Percentiles rank a stretch among this genome's conserved stretches.
Conservation (phyloP, 2,113 vertebrate genomes). For the Periophthalmodon schlosseri region DNA sequence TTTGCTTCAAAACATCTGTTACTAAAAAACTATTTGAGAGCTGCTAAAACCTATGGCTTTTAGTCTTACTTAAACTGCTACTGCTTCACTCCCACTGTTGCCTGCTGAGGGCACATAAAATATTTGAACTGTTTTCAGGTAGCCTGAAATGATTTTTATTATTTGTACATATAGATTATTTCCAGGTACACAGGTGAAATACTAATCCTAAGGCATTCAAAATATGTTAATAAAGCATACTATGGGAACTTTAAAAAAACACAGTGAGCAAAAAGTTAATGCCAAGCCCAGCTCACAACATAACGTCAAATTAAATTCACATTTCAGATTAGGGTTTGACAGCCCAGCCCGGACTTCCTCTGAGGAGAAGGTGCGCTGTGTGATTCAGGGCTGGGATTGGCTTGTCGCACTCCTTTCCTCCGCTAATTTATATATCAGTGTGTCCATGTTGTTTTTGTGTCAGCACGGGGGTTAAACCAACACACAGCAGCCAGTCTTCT, state of each 20-base stretch:
- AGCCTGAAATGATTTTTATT: not conserved
- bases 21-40: not conserved
- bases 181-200: not conserved
- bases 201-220: not conserved
- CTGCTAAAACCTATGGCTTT: not conserved
- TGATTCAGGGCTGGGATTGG: slow-evolving; percentile 50
- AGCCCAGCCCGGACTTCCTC: slow-evolving; percentile 41
- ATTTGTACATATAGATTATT: not conserved
- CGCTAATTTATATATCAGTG: not conserved
- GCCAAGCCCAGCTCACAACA: slow-evolving; percentile 9
- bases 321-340: slow-evolving; percentile 61
- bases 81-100: not conserved
- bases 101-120: not conserved
- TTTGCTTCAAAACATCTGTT: not conserved
- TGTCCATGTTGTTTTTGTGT: slow-evolving; percentile 16
- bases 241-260: not conserved
- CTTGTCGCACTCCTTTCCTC: slow-evolving; percentile 22
- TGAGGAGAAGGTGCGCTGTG: slow-evolving; percentile 27
- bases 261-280: not conserved
- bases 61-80: not conserved
- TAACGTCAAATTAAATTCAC: slow-evolving; percentile 64
- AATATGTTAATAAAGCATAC: not conserved
- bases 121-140: not conserved
- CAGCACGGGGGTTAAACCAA: slow-evolving; percentile 69
- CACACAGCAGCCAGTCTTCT: slow-evolving; percentile 86